phyloP scores from a whole-genome alignment of 2,888 invertebrate genomes.

The Volucella zonaria region DNA sequence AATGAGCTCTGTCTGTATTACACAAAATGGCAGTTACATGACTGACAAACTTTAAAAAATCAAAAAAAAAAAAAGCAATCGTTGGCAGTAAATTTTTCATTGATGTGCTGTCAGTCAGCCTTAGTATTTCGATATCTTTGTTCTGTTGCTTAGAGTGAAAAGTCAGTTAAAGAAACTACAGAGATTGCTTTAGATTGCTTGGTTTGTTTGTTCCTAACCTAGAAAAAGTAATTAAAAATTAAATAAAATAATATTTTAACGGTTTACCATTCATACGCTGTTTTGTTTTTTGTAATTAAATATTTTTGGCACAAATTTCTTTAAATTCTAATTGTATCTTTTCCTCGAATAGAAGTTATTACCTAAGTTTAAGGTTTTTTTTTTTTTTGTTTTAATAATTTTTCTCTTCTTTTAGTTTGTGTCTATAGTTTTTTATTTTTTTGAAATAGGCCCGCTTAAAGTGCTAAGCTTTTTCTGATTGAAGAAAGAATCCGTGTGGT shows the following conservation, averaged over 20 bases:
- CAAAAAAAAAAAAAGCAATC: neutral
- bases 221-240: constrained; percentile 24
- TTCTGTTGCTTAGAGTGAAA: constrained; percentile 39
- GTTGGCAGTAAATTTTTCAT: constrained; percentile 23
- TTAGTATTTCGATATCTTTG: constrained; percentile 1
- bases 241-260: constrained; percentile 33
- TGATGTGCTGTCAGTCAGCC: constrained; percentile 50
- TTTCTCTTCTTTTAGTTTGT: constrained; percentile 53
- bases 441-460: constrained; percentile 38
- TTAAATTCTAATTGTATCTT: constrained; percentile 67
- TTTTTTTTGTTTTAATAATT: constrained; percentile 35
- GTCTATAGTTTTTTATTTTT: constrained; percentile 44
- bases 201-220: constrained; percentile 59
- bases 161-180: constrained; percentile 17
- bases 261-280: constrained; percentile 28
- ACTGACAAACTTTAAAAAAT: constrained; percentile 37
- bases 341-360: constrained; percentile 50
- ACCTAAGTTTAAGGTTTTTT: constrained; percentile 30
- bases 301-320: constrained; percentile 74
- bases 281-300: constrained; percentile 61
- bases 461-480: constrained; percentile 40
- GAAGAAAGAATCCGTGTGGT: constrained; percentile 43
- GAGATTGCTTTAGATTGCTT: constrained; percentile 5
- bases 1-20: too few species aligned
- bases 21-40: constrained; percentile 47